phyloP scores from a whole-genome alignment of 2,888 invertebrate genomes.

The Xanthorhoe spadicearia region DNA sequence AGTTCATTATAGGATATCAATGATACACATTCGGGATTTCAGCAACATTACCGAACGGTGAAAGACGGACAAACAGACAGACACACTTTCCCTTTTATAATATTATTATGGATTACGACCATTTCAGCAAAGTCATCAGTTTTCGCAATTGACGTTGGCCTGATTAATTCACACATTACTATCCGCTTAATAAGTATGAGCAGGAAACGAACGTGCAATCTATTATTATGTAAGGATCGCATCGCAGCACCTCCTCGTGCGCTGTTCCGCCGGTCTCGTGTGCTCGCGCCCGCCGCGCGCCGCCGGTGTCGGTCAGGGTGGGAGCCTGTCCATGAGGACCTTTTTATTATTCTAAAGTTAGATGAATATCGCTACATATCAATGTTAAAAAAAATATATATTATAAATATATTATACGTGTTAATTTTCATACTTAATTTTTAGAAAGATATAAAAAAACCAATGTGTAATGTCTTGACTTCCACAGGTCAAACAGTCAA shows the following conservation, averaged over 20 bases:
- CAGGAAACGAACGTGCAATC: conserved; percentile 5
- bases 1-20: too few species aligned
- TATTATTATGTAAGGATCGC: conserved; percentile 14
- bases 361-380: not conserved
- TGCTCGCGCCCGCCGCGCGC: too few species aligned
- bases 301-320: not conserved
- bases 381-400: not conserved
- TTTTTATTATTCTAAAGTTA: too few species aligned
- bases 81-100: too few species aligned
- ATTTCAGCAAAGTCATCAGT: not conserved
- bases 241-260: too few species aligned
- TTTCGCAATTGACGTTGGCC: not conserved
- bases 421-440: too few species aligned
- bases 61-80: too few species aligned
- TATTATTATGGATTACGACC: too few species aligned
- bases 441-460: not conserved
- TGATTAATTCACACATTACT: not conserved
- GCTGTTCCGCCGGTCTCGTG: not conserved
- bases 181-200: not conserved
- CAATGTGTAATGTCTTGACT: not conserved
- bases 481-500: not conserved
- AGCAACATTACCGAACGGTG: too few species aligned
- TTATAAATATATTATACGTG: too few species aligned
- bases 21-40: too few species aligned
- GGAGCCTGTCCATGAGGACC: too few species aligned